Evolutionary conservation across 1,140 invertebrate genomes (phyloP), one percentile per base, ranked within the genome.

Genomic region (Dreissena polymorpha): DNA sequence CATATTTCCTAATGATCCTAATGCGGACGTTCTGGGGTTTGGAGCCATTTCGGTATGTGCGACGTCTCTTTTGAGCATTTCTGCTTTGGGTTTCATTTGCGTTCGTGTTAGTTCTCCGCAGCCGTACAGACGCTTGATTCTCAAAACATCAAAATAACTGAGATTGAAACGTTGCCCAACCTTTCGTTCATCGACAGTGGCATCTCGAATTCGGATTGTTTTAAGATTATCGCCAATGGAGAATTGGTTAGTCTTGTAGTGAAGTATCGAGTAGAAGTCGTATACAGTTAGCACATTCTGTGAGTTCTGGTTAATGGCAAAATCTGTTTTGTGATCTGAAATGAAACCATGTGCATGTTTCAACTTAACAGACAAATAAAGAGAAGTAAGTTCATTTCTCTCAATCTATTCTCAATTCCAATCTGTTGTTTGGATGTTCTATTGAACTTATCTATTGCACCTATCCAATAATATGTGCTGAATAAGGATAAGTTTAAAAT

Each of bases 221-320:
- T 78, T 70, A 21, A 70, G 21, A 13, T 50, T 53, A 8, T 25
- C 6, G 50, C n/a, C 21, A 16, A 64, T 81, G 5, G 78, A 81
- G 23, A 83, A 83, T 49, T 74, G 63, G 64, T 74, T 83, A 7
- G 64, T 69, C 49, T 83, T 83, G 64, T 75, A 83, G 27, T 83
- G 80, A 70, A 83, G 73, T 5, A 83, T 75, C 10, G 80, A 83
- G 69, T 74, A 69, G 29, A 68, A 83, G 50, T 83, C 80, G 18
- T 83, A 83, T 5, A 14, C 57, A 50, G 49, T 29, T 14, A 60
- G 27, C 29, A 72, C 29, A 16, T 65, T 71, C 27, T 81, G 60
- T 21, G 49, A 51, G 21, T 80, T 71, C 18, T 63, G 7, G 2
- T 70, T 71, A 50, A 80, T 60, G 2, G 29, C 16, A 49, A 80